Evolutionary conservation across 2,797 vertebrate genomes (phyloP).

Genomic region (Coccyzus lansbergi): DNA sequence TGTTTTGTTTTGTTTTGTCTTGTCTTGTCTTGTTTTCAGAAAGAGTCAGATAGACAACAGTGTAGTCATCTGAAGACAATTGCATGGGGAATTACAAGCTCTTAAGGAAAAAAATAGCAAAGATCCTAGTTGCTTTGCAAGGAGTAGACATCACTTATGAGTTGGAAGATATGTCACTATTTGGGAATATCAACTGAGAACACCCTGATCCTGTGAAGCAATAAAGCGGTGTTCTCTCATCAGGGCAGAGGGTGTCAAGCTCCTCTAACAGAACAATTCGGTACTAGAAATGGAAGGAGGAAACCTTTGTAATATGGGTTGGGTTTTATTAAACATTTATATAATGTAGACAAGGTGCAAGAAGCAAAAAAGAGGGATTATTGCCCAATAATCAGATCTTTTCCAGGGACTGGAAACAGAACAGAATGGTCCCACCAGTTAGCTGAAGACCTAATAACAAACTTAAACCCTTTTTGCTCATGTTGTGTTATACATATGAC

Average conservation of each 20-base stretch:
- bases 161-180: background rate
- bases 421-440: background rate
- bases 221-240: background rate
- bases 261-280: background rate
- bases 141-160: background rate
- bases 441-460: background rate
- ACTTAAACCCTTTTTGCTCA: background rate
- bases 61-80: background rate
- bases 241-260: background rate
- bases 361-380: background rate
- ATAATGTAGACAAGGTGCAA: background rate
- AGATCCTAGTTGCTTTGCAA: background rate
- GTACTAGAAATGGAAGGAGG: background rate
- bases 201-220: background rate
- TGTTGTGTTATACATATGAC: background rate
- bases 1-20: no score
- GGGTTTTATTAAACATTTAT: conserved; percentile 8
- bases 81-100: background rate
- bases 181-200: background rate
- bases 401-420: background rate
- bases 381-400: background rate
- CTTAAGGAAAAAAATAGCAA: background rate
- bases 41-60: background rate
- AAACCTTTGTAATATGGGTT: background rate
- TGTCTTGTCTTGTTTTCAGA: background rate